These are phyloP conservation scores for Magallana nippona DNA, from an alignment of 2,888 invertebrate genomes.

Conservation along the genomic window DNA sequence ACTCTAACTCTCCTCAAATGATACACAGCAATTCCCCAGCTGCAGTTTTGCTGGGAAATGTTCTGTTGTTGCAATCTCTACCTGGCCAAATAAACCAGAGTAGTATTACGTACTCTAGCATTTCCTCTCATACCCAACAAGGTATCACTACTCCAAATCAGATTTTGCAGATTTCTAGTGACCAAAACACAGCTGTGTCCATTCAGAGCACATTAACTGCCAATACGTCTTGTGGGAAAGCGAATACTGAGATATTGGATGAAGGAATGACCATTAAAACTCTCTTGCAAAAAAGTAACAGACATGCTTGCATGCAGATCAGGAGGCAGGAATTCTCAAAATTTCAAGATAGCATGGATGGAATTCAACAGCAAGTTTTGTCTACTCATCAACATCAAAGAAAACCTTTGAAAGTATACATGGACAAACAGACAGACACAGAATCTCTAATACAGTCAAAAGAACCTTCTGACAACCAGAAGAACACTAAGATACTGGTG, in stretches of 20 bases:
- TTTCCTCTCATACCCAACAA: not conserved
- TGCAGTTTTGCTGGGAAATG: slow-evolving; percentile 45
- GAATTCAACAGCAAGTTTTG: not conserved
- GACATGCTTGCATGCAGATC: not conserved
- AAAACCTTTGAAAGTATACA: not conserved
- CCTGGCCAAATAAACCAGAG: slow-evolving; percentile 23
- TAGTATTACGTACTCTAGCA: not conserved
- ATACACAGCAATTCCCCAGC: slow-evolving; percentile 39
- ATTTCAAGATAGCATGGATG: not conserved
- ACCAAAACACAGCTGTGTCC: slow-evolving; percentile 14
- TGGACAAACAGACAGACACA: slow-evolving; percentile 12
- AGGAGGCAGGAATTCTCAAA: not conserved
- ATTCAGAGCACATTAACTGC: not conserved
- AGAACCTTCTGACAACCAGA: slow-evolving; percentile 33
- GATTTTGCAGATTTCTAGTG: slow-evolving; percentile 20
- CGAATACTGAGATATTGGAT: not conserved
- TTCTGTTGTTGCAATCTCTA: slow-evolving; percentile 42
- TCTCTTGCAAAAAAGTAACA: slow-evolving; percentile 1
- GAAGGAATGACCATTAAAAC: not conserved
- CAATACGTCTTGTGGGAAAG: not conserved
- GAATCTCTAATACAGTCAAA: not conserved
- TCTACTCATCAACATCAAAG: not conserved
- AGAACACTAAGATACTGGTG: slow-evolving; percentile 50
- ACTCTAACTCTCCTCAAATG: not conserved
- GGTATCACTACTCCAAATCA: not conserved